Evolutionary conservation across 64 coral and sea anemone genomes (phyloP).

Genomic region (Porites lutea): DNA sequence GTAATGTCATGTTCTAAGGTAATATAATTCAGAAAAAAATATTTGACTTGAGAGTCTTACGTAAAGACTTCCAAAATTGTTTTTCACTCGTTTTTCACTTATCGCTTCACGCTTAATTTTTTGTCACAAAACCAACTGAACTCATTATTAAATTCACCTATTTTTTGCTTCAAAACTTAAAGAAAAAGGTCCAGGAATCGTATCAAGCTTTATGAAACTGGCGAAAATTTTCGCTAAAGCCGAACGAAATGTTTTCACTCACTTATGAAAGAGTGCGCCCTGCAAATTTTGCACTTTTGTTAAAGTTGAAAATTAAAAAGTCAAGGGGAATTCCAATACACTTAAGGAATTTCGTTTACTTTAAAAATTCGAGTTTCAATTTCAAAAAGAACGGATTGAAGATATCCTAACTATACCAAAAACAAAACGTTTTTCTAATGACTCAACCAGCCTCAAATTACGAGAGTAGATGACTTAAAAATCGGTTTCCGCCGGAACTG

Average conservation of each 20-base stretch:
- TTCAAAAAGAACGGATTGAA: neutral
- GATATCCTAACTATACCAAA: neutral
- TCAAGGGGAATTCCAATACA: neutral
- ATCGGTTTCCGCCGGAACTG: neutral
- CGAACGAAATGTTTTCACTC: neutral
- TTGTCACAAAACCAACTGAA: too few relatives aligned
- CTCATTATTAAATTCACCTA: too few relatives aligned
- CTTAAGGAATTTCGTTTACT: neutral
- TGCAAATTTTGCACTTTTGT: neutral
- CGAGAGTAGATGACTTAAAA: conserved; percentile 1
- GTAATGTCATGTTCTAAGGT: too few relatives aligned
- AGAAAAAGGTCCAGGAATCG: too few relatives aligned
- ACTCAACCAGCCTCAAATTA: neutral
- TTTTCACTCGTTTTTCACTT: too few relatives aligned
- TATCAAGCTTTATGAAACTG: too few relatives aligned
- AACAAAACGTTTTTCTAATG: too few relatives aligned
- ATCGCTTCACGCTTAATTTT: too few relatives aligned
- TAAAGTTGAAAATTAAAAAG: neutral
- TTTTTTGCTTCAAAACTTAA: too few relatives aligned
- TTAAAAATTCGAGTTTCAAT: neutral
- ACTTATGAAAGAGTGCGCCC: neutral
- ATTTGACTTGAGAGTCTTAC: too few relatives aligned
- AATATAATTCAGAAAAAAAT: too few relatives aligned
- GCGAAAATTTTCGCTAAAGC: neutral
- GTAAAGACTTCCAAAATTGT: too few relatives aligned